Base-by-base conservation (phyloP, 2,797 vertebrate genomes). In the Myiothlypis chrysogaster region DNA sequence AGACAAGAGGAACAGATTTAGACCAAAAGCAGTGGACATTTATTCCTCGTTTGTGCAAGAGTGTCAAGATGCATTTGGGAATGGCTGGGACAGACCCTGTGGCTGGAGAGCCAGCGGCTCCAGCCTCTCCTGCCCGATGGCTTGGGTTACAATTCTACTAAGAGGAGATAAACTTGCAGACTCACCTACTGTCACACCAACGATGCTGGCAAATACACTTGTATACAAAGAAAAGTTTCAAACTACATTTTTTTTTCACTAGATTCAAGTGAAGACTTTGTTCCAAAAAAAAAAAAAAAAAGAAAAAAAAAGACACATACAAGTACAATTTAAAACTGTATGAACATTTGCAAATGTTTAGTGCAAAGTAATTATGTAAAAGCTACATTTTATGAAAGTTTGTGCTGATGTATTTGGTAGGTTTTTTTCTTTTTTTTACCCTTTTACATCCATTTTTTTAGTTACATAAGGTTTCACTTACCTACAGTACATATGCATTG, bases 41-140 rank as follows among this genome's bases (percentile, higher is more conserved):
- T 98, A 98, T 98, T 98, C 97, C 97, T 97, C 84, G 22, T 96
- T 97, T 98, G 96, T 98, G 97, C 95, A 97, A 98, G 96, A 97
- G 96, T 97, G 97, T 97, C 92, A 97, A 97, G 98, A 97, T 96
- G 97, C 93, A 95, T 96, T 91, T 95, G 90, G 96, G 96, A 83
- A 92, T 53, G 92, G 90, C 63, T 64, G 61, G 91, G 94, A 83
- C 81, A 75, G 90, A 95, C 70, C 56, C 95, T 93, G 94, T 71
- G 83, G 92, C 94, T 11, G 65, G 87, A 96, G 89, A 93, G 94
- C 86, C 83, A 85, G 94, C 87, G 77, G 95, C 94, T 66, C 75
- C 53, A 78, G 95, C 93, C 94, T 92, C 96, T 94, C 80, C 94
- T 86, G 79, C 77, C 90, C 68, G 75, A 94, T 97, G 96, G 95